These are phyloP conservation scores for Pandion haliaetus DNA, from an alignment of 2,113 vertebrate species.

Conservation along the genomic window DNA sequence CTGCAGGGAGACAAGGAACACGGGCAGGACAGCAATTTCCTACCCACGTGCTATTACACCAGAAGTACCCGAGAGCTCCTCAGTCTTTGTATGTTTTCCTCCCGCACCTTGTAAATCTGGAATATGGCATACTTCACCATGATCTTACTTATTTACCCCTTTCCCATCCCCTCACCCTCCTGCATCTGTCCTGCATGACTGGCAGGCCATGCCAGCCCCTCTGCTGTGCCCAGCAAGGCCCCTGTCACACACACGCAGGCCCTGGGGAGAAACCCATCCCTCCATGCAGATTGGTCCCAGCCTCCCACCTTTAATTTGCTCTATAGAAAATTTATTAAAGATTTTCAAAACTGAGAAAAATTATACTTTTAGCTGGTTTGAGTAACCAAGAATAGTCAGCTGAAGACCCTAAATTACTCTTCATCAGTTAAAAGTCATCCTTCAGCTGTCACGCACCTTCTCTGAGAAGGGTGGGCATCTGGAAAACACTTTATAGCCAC, in stretches of 20 bases:
- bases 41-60: not conserved
- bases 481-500: not conserved
- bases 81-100: not conserved
- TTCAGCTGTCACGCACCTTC: not conserved
- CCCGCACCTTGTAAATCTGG: not conserved
- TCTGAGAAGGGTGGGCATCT: not conserved
- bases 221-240: not conserved
- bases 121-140: not conserved
- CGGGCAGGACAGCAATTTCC: not conserved
- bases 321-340: not conserved
- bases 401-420: not conserved
- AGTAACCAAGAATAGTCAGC: not conserved
- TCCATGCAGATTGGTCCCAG: not conserved
- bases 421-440: not conserved
- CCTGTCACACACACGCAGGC: rapidly evolving
- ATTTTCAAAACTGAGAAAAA: not conserved
- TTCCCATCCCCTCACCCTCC: not conserved
- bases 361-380: not conserved
- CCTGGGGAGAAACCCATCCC: rapidly evolving
- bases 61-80: not conserved
- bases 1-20: not conserved
- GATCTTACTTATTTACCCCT: not conserved
- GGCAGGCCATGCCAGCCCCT: not conserved
- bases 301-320: not conserved
- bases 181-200: not conserved